Base-by-base conservation (phyloP, 1,140 invertebrate species). In the Sesamia nonagrioides region DNA sequence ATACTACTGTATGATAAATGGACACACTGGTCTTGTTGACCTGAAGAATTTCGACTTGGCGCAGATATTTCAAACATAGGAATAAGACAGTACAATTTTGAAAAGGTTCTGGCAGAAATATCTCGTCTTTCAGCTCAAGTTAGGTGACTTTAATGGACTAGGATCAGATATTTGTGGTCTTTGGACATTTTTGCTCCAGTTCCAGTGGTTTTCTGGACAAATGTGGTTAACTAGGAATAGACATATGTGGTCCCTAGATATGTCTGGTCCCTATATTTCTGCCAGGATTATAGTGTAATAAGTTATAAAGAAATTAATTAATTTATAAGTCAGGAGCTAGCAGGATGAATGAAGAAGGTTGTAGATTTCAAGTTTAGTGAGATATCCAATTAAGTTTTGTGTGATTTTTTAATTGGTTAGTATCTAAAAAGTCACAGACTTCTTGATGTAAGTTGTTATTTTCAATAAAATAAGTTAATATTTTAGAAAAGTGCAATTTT, bases 1-100 rank as follows among this genome's bases (percentile, higher is more conserved):
- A 87, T 98, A 98, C 79, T 95, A 95, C 54, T 95, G 93, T 40
- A 90, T 93, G 89, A 92, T 94, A 37, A 94, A 94, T 42, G 93
- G 92, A 21, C 90, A 93, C 40, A 86, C 73, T 4, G 91, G 93
- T 3, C 83, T 94, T 0, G 79, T 94, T 1, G 88, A 93, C 66
- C 77, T 94, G 42, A 92, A 88, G 27, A 83, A 93, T 18, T 93
- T 82, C 82, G 92, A 93, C 86, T 76, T 93, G 37, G 87, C 81
- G 8, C 88, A 91, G 58, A 17, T 93, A 21, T 89, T 93, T 75
- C 81, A 79, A 78, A 82, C 80, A 13, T 90, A 84, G 83, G 76
- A 9, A 35, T 35, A 21, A 58, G 52, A 50, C 63, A 45, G 40
- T 5, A 1, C 33, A 56, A 54, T 72, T 45, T 73, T 52, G 1